Evolutionary conservation across 2,797 vertebrate species (phyloP).

Genomic region (Pseudochirops corinnae): DNA sequence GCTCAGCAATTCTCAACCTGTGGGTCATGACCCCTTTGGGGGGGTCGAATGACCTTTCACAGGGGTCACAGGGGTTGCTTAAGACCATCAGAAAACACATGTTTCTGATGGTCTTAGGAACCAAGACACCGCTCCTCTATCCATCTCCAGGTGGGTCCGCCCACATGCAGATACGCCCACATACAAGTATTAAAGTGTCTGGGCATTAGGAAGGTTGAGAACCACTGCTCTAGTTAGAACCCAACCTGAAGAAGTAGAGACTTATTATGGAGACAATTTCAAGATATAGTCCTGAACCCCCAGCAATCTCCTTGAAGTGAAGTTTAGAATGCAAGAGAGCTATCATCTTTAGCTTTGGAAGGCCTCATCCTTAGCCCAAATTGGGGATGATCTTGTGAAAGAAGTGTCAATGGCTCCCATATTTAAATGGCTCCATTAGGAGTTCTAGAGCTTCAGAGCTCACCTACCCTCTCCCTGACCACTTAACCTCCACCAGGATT

Average conservation of each 20-base stretch:
- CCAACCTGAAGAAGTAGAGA: background rate
- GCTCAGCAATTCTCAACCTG: background rate
- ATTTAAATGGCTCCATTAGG: background rate
- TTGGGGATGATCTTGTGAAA: background rate
- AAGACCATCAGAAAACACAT: no score
- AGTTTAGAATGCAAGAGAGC: background rate
- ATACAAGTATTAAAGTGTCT: no score
- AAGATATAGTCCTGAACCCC: background rate
- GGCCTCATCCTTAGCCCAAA: background rate
- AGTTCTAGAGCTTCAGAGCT: background rate
- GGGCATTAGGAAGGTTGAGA: no score
- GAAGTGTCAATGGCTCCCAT: background rate
- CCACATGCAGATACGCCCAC: no score
- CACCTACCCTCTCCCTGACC: background rate
- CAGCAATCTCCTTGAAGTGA: background rate
- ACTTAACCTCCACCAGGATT: background rate
- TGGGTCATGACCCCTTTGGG: no score
- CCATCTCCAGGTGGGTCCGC: no score
- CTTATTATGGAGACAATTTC: background rate
- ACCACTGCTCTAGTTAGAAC: background rate
- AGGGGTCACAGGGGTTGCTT: no score
- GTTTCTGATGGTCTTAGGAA: no score
- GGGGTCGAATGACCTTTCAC: no score
- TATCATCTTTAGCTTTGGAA: background rate
- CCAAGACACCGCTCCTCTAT: no score